Evolutionary conservation across 1,140 invertebrate species (phyloP), one percentile per base, ranked within the genome.

Genomic region (Neocloeon triangulifer): DNA sequence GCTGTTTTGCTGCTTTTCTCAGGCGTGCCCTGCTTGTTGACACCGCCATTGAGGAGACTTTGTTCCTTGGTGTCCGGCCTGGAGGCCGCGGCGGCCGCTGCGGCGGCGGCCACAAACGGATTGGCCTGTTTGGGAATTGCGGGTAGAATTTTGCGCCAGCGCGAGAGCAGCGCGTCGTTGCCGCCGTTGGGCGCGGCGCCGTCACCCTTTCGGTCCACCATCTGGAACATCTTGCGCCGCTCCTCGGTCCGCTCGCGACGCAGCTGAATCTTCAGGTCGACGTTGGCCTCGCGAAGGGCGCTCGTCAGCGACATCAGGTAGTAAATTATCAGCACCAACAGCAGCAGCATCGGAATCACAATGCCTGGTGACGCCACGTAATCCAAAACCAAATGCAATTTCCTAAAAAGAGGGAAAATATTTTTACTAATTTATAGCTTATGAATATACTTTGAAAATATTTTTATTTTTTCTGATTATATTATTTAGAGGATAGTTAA

Each of bases 321-420:
- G 54, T 95, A 95, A 47, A 96, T 95, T 27, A 92, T 80, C 12
- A 97, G 60, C 37, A 86, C 66, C 33, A 96, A 61, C 2, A 96
- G 53, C n/a, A 96, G 66, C 3, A 96, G 60, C 15, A 94, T 46
- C 0, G 92, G 92, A 45, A 97, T 89, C 1, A 97, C 73, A 22
- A 89, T 84, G 30, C 82, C 85, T 12, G 92, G 86, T 1, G 88
- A 94, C 1, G 84, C 76, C 18, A 91, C 67, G 47, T 94, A 92
- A 45, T 79, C 68, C 18, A 81, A 41, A 2, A 48, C 41, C 13
- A 38, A 25, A 29, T 53, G 51, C 15, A 54, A 35, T 5, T n/a
- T n/a, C n/a, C n/a, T n/a, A n/a, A n/a, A n/a, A n/a, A n/a, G n/a
- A n/a, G n/a, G n/a, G n/a, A n/a, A n/a, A n/a, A n/a, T n/a, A n/a